Conservation (phyloP, 2,797 vertebrate genomes). For the Borostomias antarcticus region DNA sequence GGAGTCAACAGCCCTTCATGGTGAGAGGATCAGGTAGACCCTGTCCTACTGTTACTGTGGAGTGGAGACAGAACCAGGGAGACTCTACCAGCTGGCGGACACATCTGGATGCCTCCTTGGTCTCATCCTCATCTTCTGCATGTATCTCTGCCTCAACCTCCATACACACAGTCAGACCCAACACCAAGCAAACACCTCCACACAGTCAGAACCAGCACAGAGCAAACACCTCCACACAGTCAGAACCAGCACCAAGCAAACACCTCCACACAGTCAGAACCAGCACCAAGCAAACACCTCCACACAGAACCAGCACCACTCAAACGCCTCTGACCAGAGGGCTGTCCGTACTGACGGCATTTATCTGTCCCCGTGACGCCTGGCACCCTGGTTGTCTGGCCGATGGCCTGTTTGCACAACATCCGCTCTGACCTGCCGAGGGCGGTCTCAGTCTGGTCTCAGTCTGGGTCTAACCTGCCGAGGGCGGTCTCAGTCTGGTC, state of each 20-base stretch:
- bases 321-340: slow-evolving; percentile 72
- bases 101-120: slow-evolving; percentile 82
- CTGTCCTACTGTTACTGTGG: background rate
- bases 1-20: slow-evolving; percentile 23
- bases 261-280: slow-evolving; percentile 73
- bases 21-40: slow-evolving; percentile 55
- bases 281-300: slow-evolving; percentile 70
- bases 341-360: slow-evolving; percentile 78
- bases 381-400: slow-evolving; percentile 44
- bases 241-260: slow-evolving; percentile 71
- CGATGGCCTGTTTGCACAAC: slow-evolving; percentile 39
- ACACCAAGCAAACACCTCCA: slow-evolving; percentile 66
- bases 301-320: too few relatives aligned
- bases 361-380: slow-evolving; percentile 49
- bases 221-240: slow-evolving; percentile 74
- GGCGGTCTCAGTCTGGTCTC: too few relatives aligned
- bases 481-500: too few relatives aligned
- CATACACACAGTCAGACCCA: slow-evolving; percentile 77
- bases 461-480: slow-evolving; percentile 58
- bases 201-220: slow-evolving; percentile 69
- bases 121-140: slow-evolving; percentile 76
- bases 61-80: slow-evolving; percentile 80
- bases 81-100: slow-evolving; percentile 82
- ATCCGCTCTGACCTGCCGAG: slow-evolving; percentile 54
- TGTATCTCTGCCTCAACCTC: slow-evolving; percentile 73